Evolutionary conservation across 2,797 vertebrate species (phyloP), one percentile per base, ranked within the genome.

Genomic region (Gymnoscopelus braueri): DNA sequence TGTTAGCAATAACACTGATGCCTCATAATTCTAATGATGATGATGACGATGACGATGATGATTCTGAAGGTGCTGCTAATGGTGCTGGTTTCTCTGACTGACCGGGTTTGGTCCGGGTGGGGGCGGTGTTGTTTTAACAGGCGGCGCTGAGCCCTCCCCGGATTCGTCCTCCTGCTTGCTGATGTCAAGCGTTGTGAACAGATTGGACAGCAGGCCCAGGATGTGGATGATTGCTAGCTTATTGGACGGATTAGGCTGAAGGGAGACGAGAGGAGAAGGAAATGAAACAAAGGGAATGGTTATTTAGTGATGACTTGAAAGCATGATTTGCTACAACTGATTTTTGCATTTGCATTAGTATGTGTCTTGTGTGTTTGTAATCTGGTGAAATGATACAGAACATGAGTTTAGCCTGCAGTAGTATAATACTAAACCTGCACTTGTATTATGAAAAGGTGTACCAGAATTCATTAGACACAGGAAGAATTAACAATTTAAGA

Each of bases 201-300:
- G 95, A 86, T 98, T 99, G 84, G 98, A 99, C 47, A 99, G 95
- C 75, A 99, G 94, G 26, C 98, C 97, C 88, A 99, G 84, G 79
- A 99, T 99, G 84, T 99, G 98, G 87, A 99, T 97, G 84, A 99
- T 99, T 49, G 98, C 97, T 90, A 99, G 84, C 68, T 98, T 99
- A 88, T 99, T 99, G 70, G 98, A 98, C 13, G 98, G 97, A 90
- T 98, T 99, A 15, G 98, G 98, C 98, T 99, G 88, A 12, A 89
- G 86, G 53, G 58, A 82, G 78, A 90, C 75, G 75, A 2, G 60
- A 82, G 79, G 9, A 13, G 52, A 24, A 54, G 48, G 13, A 70
- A 1, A 56, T 35, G 47, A 3, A 49, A 61, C n/a, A 62, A 7
- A 26, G n/a, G 3, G 29, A 56, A 54, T 26, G 23, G 50, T 3